Evolutionary conservation across 2,888 invertebrate genomes (phyloP).

Genomic region (Athalia rosae): DNA sequence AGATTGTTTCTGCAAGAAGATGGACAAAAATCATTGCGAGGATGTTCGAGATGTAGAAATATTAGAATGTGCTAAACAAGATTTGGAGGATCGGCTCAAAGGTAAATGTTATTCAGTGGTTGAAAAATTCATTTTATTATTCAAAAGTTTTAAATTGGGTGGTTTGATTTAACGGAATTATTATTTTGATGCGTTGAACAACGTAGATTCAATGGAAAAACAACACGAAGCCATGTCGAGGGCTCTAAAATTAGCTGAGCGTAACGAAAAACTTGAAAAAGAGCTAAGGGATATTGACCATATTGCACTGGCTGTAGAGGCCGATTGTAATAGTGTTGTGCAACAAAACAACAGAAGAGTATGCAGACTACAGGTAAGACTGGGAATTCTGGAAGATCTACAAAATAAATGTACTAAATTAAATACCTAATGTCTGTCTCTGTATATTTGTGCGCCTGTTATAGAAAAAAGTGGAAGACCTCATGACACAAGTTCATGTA

Average conservation of each 20-base stretch:
- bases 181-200: conserved; percentile 16
- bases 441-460: conserved; percentile 53
- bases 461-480: conserved; percentile 74
- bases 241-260: conserved; percentile 83
- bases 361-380: conserved; percentile 69
- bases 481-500: conserved; percentile 73
- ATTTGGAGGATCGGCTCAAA: conserved; percentile 76
- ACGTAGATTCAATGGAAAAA: conserved; percentile 77
- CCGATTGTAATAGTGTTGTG: conserved; percentile 83
- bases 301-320: conserved; percentile 84
- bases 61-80: conserved; percentile 78
- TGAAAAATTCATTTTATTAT: conserved; percentile 14
- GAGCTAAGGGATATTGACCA: conserved; percentile 84
- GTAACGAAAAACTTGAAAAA: conserved; percentile 82
- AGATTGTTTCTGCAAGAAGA: conserved; percentile 80
- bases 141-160: conserved; percentile 25
- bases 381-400: conserved; percentile 22
- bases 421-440: background rate
- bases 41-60: conserved; percentile 71
- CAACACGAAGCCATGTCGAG: conserved; percentile 89
- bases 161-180: conserved; percentile 27
- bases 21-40: conserved; percentile 68
- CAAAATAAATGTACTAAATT: background rate
- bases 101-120: conserved; percentile 62
- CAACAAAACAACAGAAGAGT: conserved; percentile 77